Evolutionary conservation across 2,797 vertebrate genomes (phyloP), one percentile per base, ranked within the genome.

Genomic region (Phoebastria nigripes): DNA sequence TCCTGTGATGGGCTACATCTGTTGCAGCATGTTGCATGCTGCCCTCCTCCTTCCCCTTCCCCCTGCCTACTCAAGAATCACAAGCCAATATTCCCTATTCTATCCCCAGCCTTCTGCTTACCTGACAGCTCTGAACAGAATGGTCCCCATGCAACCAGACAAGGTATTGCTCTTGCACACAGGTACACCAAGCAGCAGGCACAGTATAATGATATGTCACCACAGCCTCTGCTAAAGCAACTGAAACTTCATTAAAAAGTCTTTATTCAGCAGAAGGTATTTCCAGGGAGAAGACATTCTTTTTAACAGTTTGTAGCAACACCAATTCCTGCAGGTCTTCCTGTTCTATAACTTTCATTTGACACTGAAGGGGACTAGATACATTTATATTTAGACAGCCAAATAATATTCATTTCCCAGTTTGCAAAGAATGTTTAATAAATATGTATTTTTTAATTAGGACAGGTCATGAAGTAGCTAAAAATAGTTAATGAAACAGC

Each of bases 1-100:
- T 97, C 95, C 74, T 82, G 71, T 80, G 92, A 97, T 65, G 90
- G 95, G 78, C 66, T 95, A 70, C 95, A 97, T 90, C 96, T 96
- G 96, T 25, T 80, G 52, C 71, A 86, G 80, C 52, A 70, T 12
- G 7, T 22, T 56, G 59, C 59, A 58, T 29, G 58, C 58, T 90
- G 86, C 79, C 47, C 93, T 80, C 70, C 41, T 91, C 70, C 31
- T 93, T 94, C 56, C 44, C 65, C 54, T 67, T 81, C 44, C 44
- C 72, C 56, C 37, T 58, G n/a, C 25, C 74, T 39, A 21, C n/a
- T 84, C 81, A 65, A 78, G 92, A 96, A 90, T 87, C 58, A 55
- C 46, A 76, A 94, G 58, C 39, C 69, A 39, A 52, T 33, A 66
- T 61, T 95, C 90, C 61, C 51, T 85, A 3, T 59, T 72, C 79